Evolutionary conservation across 1,140 invertebrate genomes (phyloP), one percentile per base, ranked within the genome.

Genomic region (Drosophila parvula): DNA sequence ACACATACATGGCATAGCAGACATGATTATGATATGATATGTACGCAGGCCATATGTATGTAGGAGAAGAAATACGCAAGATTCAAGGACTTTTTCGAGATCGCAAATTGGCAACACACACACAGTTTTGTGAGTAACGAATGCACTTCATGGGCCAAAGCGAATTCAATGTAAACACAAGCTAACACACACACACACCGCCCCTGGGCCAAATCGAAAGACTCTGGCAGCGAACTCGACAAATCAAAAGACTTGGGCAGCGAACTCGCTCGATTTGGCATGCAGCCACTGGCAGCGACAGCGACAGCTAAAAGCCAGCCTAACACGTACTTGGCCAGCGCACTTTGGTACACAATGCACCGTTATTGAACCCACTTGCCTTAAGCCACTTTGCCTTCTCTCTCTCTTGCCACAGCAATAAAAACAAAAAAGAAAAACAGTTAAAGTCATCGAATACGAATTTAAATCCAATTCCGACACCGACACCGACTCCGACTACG

Each of bases 331-430:
- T 64, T 63, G 59, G 50, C 41, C 27, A 45, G 34, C 43, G 34
- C 43, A 30, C 47, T 16, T 8, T 32, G 48, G 30, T 55, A 56
- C 81, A 84, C 77, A 83, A 89, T 89, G 84, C 83, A 88, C 83
- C 84, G 83, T 88, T 88, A 86, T 83, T 85, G 82, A 86, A 86
- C 82, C 82, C 79, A 85, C 69, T 78, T 85, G 68, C 53, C 68
- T 38, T 63, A 78, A 64, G 69, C 65, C 76, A 74, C 68, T 79
- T 56, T 22, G 58, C 40, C 18, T 36, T 8, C 41, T 2, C 45
- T 12, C 11, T 27, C 22, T 28, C 22, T 11, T 34, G 22, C 18
- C 28, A n/a, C 47, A n/a, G 18, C 22, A 32, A 34, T 55, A 53
- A 70, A 74, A n/a, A n/a, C n/a, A n/a, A n/a, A n/a, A n/a, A n/a